These are phyloP conservation scores for Chiloscyllium plagiosum DNA, from an alignment of 2,113 vertebrate genomes.

Conservation along the genomic window DNA sequence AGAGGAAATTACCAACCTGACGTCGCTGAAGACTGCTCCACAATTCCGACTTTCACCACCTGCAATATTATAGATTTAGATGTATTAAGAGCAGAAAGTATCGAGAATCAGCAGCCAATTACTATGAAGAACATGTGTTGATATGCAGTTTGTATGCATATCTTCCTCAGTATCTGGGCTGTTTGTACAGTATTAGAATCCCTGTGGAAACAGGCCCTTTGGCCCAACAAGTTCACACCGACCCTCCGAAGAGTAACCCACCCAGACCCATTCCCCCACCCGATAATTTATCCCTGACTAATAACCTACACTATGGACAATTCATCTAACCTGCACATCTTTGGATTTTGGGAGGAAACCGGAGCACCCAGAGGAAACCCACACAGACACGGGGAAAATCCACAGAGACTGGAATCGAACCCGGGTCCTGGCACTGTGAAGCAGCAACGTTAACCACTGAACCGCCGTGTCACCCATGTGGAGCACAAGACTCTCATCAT, in stretches of 20 bases:
- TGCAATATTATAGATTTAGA: slow-evolving; percentile 46
- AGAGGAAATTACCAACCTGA: slow-evolving; percentile 63
- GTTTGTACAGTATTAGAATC: not conserved
- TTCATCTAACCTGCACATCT: too few relatives aligned
- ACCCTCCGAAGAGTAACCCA: too few relatives aligned
- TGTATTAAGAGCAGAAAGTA: not conserved
- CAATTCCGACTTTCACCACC: slow-evolving; percentile 94
- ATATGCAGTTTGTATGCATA: not conserved
- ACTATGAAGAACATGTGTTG: not conserved
- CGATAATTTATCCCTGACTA: too few relatives aligned
- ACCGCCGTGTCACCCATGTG: too few relatives aligned
- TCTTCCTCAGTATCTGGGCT: not conserved
- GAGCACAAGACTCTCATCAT: not conserved
- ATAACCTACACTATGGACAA: too few relatives aligned
- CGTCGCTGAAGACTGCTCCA: slow-evolving; percentile 82
- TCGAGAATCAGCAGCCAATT: not conserved
- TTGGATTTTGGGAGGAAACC: too few relatives aligned
- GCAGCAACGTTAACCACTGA: too few relatives aligned
- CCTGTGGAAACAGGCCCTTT: too few relatives aligned
- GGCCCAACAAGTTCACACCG: too few relatives aligned
- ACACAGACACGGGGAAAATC: not conserved
- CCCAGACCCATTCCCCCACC: too few relatives aligned
- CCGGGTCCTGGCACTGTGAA: too few relatives aligned
- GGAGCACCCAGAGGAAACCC: not conserved
- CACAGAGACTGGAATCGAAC: too few relatives aligned